Conservation (phyloP, 1,140 invertebrate species). For the Aricia agestis region DNA sequence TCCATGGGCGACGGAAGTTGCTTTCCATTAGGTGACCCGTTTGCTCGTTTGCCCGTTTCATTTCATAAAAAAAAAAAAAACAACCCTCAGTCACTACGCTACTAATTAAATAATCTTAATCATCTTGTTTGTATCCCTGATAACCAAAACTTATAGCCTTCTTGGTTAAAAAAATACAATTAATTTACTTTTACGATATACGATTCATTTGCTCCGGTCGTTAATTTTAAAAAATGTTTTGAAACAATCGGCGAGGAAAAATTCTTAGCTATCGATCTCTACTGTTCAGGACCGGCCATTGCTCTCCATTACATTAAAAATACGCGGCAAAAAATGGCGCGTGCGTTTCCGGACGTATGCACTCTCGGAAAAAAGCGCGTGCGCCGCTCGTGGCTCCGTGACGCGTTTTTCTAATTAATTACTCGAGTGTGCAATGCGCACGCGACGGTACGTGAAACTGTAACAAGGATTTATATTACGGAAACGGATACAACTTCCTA, state of each 20-base stretch:
- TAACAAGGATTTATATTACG: slow-evolving; percentile 25
- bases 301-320: slow-evolving; percentile 54
- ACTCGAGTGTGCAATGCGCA: slow-evolving; percentile 36
- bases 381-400: slow-evolving; percentile 44
- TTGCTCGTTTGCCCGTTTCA: too few species aligned
- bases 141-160: too few species aligned
- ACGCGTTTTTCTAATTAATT: slow-evolving; percentile 61
- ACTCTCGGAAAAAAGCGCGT: slow-evolving; percentile 41
- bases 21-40: too few species aligned
- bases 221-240: slow-evolving; percentile 20
- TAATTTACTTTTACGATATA: not conserved
- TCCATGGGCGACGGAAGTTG: too few species aligned
- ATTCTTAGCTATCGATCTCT: slow-evolving; percentile 21
- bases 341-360: slow-evolving; percentile 51
- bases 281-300: slow-evolving; percentile 35
- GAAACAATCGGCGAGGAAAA: slow-evolving; percentile 15
- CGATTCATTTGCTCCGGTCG: slow-evolving; percentile 9
- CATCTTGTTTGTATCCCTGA: too few species aligned
- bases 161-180: not conserved
- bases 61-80: too few species aligned
- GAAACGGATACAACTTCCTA: slow-evolving; percentile 17
- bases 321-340: slow-evolving; percentile 49
- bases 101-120: too few species aligned
- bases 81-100: too few species aligned
- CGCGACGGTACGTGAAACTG: slow-evolving; percentile 36